These are phyloP conservation scores for Noctua comes DNA, from an alignment of 2,888 invertebrate species.

Conservation along the genomic window DNA sequence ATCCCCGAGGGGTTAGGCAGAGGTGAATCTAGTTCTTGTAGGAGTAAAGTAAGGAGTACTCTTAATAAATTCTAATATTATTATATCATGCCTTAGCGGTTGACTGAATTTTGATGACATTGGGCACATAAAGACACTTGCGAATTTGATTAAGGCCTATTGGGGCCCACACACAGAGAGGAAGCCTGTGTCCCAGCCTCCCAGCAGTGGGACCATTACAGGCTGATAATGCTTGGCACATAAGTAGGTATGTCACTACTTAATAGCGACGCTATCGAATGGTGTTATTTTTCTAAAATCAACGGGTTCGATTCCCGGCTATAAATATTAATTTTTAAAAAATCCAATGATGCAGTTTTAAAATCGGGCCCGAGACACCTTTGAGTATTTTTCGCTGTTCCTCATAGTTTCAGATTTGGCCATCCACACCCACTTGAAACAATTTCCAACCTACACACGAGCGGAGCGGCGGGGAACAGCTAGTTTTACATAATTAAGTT, in stretches of 20 bases:
- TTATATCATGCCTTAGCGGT: neutral
- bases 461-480: too few relatives aligned
- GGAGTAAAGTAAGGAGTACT: neutral
- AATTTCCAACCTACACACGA: neutral
- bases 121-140: neutral
- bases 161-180: neutral
- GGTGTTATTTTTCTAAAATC: neutral
- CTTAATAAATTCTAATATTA: neutral
- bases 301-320: neutral
- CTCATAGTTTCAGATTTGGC: neutral
- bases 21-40: neutral
- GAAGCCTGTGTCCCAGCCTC: neutral
- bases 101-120: neutral
- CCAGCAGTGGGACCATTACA: too few relatives aligned
- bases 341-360: neutral
- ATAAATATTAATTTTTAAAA: neutral
- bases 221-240: too few relatives aligned
- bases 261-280: neutral
- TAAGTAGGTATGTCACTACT: too few relatives aligned
- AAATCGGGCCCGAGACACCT: neutral
- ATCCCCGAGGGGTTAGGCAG: neutral
- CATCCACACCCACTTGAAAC: neutral
- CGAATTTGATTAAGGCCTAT: too few relatives aligned
- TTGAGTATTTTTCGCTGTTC: neutral
- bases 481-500: constrained; percentile 48